Conservation (phyloP, 1,140 invertebrate genomes). For the Halyomorpha halys region DNA sequence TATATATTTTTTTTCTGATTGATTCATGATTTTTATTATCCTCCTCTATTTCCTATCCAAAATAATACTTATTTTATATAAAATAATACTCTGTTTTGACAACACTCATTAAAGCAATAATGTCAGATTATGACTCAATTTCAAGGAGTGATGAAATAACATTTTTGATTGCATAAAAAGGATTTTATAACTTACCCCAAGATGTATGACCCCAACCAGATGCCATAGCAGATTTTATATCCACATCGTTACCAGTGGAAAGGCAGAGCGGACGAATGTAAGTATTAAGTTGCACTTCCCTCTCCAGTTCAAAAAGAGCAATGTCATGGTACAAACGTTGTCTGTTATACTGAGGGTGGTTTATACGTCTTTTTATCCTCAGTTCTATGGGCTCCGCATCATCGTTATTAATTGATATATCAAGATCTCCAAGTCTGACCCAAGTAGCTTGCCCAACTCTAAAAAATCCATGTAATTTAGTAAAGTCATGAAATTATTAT, state of each 20-base stretch:
- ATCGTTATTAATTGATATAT: conserved; percentile 38
- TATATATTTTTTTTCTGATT: neutral
- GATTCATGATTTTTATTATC: neutral
- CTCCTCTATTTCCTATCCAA: neutral
- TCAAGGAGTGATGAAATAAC: too few relatives aligned
- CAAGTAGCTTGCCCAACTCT: conserved; percentile 31
- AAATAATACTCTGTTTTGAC: too few relatives aligned
- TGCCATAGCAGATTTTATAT: neutral
- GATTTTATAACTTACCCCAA: conserved; percentile 15
- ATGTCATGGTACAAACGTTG: conserved; percentile 45
- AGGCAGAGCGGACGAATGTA: conserved; percentile 45
- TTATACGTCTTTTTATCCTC: conserved; percentile 33
- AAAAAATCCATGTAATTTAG: too few relatives aligned
- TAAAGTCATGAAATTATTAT: conserved; percentile 31
- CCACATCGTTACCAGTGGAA: neutral
- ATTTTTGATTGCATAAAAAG: too few relatives aligned
- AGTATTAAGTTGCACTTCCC: conserved; percentile 38
- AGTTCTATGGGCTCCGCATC: conserved; percentile 38
- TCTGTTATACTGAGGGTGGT: conserved; percentile 41
- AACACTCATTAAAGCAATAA: too few relatives aligned
- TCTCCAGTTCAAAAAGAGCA: conserved; percentile 41
- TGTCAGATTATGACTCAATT: too few relatives aligned
- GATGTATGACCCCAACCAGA: conserved; percentile 25
- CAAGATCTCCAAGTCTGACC: conserved; percentile 43
- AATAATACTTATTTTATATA: too few relatives aligned